Conservation (phyloP, 1,140 invertebrate species). For the Drosophila bocki region DNA sequence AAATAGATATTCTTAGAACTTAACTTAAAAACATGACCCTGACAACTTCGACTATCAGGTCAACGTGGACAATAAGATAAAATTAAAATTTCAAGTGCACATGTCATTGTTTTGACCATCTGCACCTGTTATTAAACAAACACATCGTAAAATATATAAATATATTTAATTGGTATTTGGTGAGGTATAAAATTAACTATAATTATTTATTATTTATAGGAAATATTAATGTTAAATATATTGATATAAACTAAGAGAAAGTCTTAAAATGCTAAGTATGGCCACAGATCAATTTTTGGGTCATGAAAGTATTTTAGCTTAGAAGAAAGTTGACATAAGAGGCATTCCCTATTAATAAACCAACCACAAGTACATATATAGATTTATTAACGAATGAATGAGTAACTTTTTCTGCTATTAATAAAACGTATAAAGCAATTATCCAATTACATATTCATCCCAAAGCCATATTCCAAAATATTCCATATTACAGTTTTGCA, state of each 20-base stretch:
- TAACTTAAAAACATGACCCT: too few species aligned
- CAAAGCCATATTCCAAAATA: background rate
- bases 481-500: too few species aligned
- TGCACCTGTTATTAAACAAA: too few species aligned
- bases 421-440: background rate
- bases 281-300: too few species aligned
- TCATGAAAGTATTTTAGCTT: background rate
- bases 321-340: background rate
- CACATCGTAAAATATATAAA: slow-evolving; percentile 1
- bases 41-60: too few species aligned
- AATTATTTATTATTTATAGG: background rate
- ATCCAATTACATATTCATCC: slow-evolving; percentile 8
- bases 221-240: background rate
- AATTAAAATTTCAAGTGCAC: too few species aligned
- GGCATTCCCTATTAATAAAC: background rate
- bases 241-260: background rate
- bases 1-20: too few species aligned
- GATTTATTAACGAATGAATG: too few species aligned
- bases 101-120: too few species aligned
- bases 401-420: background rate
- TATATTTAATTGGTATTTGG: background rate
- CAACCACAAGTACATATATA: background rate
- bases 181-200: background rate
- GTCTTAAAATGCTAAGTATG: background rate
- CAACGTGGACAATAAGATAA: too few species aligned